Evolutionary conservation across 2,888 invertebrate species (phyloP), one percentile per base, ranked within the genome.

Genomic region (Andrena fulva): DNA sequence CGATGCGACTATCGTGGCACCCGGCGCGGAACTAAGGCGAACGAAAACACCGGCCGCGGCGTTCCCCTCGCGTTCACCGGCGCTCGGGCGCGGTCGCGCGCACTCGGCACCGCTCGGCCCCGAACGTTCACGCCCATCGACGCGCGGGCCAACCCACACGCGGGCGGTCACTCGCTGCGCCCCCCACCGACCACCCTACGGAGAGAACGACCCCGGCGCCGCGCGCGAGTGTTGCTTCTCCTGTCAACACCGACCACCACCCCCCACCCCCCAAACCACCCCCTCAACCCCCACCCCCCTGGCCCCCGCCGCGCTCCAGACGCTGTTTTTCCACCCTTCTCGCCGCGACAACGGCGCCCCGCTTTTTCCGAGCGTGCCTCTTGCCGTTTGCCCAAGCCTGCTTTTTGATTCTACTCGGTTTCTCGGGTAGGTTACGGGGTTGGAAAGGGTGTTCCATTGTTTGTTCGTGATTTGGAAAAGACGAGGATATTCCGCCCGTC

Each of bases 11-110:
- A 83, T 92, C 92, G 91, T 92, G 93, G 92, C 93, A 93, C 91
- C 93, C 94, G 92, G 93, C 94, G 93, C 93, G 93, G 90, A 93
- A 93, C 94, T 94, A 93, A 93, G 91, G 91, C 92, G 90, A 91
- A 92, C 90, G 92, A 92, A 93, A 92, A 92, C 92, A 93, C 90
- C 85, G 87, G 89, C 89, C 89, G 85, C 82, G 84, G 80, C 85
- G 88, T 89, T 82, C 85, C 91, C 92, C 93, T 93, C 91, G 91
- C 91, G 87, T 90, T 91, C 90, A 8, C 74, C 87, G 85, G 68
- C 66, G 12, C 62, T 89, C 92, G 92, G 27, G 5, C 2, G 0
- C 0, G 16, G 2, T 85, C 89, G 90, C 52, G 3, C 42, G 56
- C 27, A 31, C 8, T 86, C 86, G 87, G 84, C 66, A 80, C 75